Conservation (phyloP, 92 coral and sea anemone species). For the Hydrozoanthus gracilis region DNA sequence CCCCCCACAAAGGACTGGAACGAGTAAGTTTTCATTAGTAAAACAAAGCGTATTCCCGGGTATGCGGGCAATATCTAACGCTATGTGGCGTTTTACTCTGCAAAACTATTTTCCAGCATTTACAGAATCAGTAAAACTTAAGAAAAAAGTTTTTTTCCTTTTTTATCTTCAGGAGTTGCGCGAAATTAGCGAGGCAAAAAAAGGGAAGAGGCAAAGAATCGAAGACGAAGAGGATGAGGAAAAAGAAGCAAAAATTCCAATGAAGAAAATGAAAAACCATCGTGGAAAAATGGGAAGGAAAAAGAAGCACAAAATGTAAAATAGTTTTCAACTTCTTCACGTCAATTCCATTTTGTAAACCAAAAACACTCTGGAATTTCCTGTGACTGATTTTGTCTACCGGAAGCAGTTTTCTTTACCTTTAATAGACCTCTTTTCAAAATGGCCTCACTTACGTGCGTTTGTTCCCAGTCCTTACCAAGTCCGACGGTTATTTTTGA, state of each 20-base stretch:
- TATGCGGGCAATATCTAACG: no score
- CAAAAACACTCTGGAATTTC: no score
- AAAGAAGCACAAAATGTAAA: constrained; percentile 49
- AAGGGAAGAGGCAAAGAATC: constrained; percentile 66
- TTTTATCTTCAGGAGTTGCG: constrained; percentile 74
- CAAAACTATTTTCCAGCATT: neutral
- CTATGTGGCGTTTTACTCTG: no score
- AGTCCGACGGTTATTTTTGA: no score
- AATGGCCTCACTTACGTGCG: no score
- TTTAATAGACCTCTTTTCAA: no score
- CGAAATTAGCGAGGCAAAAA: constrained; percentile 84
- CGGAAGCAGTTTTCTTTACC: no score
- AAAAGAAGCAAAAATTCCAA: constrained; percentile 73
- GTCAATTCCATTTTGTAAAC: no score
- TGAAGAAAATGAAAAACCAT: constrained; percentile 66
- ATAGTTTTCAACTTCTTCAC: no score
- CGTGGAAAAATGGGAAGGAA: constrained; percentile 67
- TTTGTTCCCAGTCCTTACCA: no score
- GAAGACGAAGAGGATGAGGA: constrained; percentile 75
- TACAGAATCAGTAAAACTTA: neutral
- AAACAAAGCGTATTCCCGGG: neutral
- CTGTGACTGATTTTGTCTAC: no score
- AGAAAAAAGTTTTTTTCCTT: neutral
- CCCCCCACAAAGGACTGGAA: constrained; percentile 11
- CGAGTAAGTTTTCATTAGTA: neutral